These are phyloP conservation scores for Siniperca undulata DNA, from an alignment of 2,797 vertebrate genomes.

Conservation along the genomic window DNA sequence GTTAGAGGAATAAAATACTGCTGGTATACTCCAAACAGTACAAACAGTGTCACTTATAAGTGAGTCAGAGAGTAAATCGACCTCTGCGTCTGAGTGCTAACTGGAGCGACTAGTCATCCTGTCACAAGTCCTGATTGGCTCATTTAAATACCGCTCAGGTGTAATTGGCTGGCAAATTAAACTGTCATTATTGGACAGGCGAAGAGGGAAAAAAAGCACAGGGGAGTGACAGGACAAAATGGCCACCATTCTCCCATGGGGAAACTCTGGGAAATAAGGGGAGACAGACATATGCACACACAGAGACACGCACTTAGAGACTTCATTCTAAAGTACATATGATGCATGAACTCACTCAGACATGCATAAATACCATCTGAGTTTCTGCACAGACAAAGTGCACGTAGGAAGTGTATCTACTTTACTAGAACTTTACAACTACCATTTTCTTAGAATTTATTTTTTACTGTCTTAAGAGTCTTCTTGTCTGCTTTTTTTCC, in stretches of 20 bases:
- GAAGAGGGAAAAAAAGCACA: conserved; percentile 66
- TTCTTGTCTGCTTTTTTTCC: not conserved
- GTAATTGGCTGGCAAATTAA: conserved; percentile 93
- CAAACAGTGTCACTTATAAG: conserved; percentile 38
- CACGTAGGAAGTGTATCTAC: not conserved
- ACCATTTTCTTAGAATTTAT: fast-evolving
- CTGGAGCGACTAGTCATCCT: conserved; percentile 85
- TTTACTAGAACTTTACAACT: not conserved
- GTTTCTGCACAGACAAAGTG: conserved; percentile 13
- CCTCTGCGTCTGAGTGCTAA: conserved; percentile 75
- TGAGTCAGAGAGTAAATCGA: conserved; percentile 70
- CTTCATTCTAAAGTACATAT: conserved; percentile 39
- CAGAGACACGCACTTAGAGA: conserved; percentile 42
- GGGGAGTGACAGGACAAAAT: conserved; percentile 84
- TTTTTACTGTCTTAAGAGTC: not conserved
- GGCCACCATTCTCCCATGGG: conserved; percentile 73
- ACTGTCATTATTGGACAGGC: conserved; percentile 89
- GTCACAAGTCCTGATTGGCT: conserved; percentile 86
- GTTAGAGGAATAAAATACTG: not conserved
- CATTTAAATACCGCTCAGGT: conserved; percentile 93
- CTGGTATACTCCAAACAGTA: conserved; percentile 21
- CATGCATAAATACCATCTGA: conserved; percentile 31
- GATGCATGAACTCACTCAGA: conserved; percentile 36
- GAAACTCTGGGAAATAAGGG: conserved; percentile 68
- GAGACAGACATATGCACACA: conserved; percentile 33